Evolutionary conservation across 2,888 invertebrate species (phyloP).

Genomic region (Lasioglossum malachurum): DNA sequence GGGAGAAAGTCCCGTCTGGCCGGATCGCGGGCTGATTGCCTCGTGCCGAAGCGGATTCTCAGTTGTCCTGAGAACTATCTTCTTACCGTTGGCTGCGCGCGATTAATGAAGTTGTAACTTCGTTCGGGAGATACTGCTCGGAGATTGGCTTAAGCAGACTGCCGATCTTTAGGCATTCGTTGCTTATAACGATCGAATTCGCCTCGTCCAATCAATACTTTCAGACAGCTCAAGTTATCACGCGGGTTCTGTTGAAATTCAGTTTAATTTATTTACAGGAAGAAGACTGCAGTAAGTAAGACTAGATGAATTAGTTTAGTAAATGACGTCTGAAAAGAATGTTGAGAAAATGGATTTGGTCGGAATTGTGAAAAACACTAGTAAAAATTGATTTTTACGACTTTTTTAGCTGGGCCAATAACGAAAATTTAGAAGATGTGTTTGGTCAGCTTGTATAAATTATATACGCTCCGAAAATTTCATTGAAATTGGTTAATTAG

Average conservation of each 20-base stretch:
- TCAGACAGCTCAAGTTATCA: not conserved
- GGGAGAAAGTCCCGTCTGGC: conserved; percentile 45
- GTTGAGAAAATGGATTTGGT: too few species aligned
- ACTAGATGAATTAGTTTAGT: too few species aligned
- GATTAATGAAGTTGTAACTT: conserved; percentile 6
- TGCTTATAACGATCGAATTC: not conserved
- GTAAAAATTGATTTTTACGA: too few species aligned
- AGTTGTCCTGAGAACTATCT: conserved; percentile 17
- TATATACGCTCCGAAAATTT: too few species aligned
- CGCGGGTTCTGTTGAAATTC: not conserved
- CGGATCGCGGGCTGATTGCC: conserved; percentile 28
- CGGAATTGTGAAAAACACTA: too few species aligned
- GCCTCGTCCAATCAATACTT: not conserved
- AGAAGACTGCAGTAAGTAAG: too few species aligned
- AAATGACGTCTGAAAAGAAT: too few species aligned
- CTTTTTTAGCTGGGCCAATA: too few species aligned
- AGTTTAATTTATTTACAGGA: too few species aligned
- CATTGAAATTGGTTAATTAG: too few species aligned
- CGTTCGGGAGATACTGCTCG: not conserved
- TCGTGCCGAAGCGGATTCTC: conserved; percentile 16
- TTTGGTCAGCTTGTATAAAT: too few species aligned
- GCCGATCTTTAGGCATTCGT: not conserved
- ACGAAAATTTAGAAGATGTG: too few species aligned
- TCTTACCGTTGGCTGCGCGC: conserved; percentile 9
- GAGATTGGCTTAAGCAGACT: not conserved